Evolutionary conservation across 2,888 invertebrate genomes (phyloP).

Genomic region (Galeopsomyia nigrocyanea): DNA sequence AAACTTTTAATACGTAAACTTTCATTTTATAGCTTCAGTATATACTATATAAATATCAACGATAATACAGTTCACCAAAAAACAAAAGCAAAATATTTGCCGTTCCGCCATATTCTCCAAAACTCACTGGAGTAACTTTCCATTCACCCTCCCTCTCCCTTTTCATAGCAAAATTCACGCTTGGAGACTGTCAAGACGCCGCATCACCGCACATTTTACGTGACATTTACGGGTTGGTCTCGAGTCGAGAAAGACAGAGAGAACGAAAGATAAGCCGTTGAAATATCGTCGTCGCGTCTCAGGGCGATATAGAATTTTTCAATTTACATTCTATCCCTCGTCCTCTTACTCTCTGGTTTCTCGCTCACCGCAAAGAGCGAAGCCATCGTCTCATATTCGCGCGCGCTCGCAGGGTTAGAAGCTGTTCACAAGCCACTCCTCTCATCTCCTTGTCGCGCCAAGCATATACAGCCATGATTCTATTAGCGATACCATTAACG

Average conservation of each 20-base stretch:
- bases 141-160: background rate
- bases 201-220: conserved; percentile 26
- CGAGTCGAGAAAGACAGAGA: no score
- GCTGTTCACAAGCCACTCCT: conserved; percentile 21
- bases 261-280: conserved; percentile 37
- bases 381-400: no score
- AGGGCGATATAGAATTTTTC: conserved; percentile 41
- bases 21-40: background rate
- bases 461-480: conserved; percentile 57
- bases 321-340: conserved; percentile 38
- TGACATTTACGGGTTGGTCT: conserved; percentile 33
- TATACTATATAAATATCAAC: background rate
- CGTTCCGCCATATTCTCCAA: background rate
- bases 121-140: background rate
- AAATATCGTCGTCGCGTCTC: conserved; percentile 26
- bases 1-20: background rate
- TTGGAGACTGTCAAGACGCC: conserved; percentile 30
- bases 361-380: no score
- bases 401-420: background rate
- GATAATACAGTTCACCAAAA: background rate
- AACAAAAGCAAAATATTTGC: background rate
- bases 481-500: conserved; percentile 66
- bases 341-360: no score
- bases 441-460: conserved; percentile 6
- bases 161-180: conserved; percentile 13